These are phyloP conservation scores for Panthera tigris DNA, from an alignment of 2,113 vertebrate genomes.

Conservation along the genomic window DNA sequence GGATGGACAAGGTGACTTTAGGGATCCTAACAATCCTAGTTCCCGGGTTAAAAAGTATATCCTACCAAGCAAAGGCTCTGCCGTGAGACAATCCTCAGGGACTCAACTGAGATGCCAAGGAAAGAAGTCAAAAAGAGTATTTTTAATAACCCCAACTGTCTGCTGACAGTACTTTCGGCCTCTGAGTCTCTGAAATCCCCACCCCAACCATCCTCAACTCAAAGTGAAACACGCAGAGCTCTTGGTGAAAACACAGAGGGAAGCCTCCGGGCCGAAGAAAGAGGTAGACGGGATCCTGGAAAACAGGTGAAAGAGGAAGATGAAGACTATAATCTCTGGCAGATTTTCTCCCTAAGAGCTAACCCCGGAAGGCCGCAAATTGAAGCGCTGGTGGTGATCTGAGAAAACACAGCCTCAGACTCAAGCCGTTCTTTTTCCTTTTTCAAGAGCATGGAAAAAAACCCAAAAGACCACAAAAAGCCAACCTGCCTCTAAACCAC, in stretches of 20 bases:
- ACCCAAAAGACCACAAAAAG: fast-evolving
- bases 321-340: neutral
- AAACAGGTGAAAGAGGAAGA: slow-evolving; percentile 24
- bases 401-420: neutral
- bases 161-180: neutral
- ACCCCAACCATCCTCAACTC: neutral
- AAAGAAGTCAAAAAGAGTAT: slow-evolving; percentile 4
- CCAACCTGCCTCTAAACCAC: neutral
- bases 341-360: neutral
- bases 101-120: neutral
- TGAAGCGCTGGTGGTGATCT: neutral
- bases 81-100: neutral
- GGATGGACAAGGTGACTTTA: neutral
- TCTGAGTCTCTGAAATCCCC: neutral
- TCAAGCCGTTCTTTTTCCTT: neutral
- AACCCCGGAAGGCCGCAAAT: neutral
- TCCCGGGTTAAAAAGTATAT: neutral
- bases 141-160: neutral
- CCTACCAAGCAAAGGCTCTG: neutral
- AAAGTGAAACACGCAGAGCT: neutral
- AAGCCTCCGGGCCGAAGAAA: neutral
- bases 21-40: neutral
- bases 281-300: neutral
- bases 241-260: neutral
- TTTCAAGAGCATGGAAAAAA: neutral